Base-by-base conservation (phyloP, 30 jellyfish, hydroid and myxozoan species). In the Hydractinia echinata region DNA sequence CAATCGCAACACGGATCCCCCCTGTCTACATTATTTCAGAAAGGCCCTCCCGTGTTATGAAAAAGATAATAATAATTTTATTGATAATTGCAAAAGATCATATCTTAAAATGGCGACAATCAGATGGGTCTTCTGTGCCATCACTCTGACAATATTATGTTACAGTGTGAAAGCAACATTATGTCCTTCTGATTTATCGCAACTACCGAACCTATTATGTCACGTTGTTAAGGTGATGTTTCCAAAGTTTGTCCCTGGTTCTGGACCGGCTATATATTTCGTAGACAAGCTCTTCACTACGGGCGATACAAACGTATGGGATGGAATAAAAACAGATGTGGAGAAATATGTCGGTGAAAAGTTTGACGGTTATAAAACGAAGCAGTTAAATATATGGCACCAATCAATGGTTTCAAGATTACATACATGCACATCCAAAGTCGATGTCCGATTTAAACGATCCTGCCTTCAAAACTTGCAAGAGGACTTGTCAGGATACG, bases 401-500 rank as follows among this genome's bases (percentile, higher is more conserved):
- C 81, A 71, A 52, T 71, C 81, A 48, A 71, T 71, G 81, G n/a
- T 14, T 15, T 20, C 55, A 7, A 54, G 81, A 8, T 15, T 71
- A 15, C 55, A 48, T 19, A 20, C 81, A 15, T 71, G 81, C n/a
- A 52, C 4, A 0, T 30, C 60, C 10, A 71, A 71, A 71, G 8
- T 19, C 13, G 61, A 71, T 50, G 60, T 50, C 39, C 9, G 18
- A 19, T 8, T 71, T 9, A 7, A 15, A 20, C 9, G 55, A 8
- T 11, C 81, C 55, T 71, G 81, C 53, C 51, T 20, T 7, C 55
- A 52, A 50, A 71, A 71, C 51, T 15, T 71, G 67, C 81, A 71
- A 52, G 81, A 71, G 61, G 81, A 71, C 51, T 52, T 71, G 14
- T 71, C 81, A 8, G 81, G 81, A 5, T 71, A 71, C 61, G 81